Conservation (phyloP, 2,797 vertebrate genomes). For the Sebastes cheni region DNA sequence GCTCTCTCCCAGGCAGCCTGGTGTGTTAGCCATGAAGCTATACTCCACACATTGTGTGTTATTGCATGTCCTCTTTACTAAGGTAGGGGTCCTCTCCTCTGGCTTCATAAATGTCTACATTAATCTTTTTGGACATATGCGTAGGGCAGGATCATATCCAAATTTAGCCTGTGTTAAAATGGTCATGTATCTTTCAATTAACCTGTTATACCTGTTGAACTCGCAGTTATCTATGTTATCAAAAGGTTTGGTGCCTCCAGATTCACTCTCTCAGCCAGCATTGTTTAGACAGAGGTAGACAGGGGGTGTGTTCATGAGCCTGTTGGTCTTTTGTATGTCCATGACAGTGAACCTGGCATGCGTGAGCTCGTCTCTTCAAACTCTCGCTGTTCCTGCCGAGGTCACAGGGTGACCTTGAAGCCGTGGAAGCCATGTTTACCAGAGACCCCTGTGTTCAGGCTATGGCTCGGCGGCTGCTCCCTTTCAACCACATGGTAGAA, state of each 20-base stretch:
- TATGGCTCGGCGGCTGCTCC: slow-evolving; percentile 31
- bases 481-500: slow-evolving; percentile 29
- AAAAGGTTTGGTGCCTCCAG: background rate
- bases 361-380: slow-evolving; percentile 39
- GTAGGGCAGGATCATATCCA: background rate
- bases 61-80: slow-evolving; percentile 6
- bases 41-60: slow-evolving; percentile 8
- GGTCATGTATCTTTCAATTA: background rate
- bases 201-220: background rate
- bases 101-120: background rate
- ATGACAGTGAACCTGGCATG: slow-evolving; percentile 52
- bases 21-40: slow-evolving; percentile 42
- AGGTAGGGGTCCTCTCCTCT: background rate
- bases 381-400: slow-evolving; percentile 48
- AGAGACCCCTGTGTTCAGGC: slow-evolving; percentile 67
- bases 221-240: background rate
- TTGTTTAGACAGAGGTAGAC: background rate
- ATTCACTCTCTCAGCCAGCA: background rate
- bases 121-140: background rate
- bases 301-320: slow-evolving; percentile 2
- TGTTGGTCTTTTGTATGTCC: slow-evolving; percentile 16
- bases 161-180: background rate
- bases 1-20: slow-evolving; percentile 18
- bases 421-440: slow-evolving; percentile 71
- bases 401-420: slow-evolving; percentile 65